Percentiles rank a stretch among this genome's conserved stretches.
phyloP scores from a whole-genome alignment of 2,113 vertebrate species.

The Piprites chloris region DNA sequence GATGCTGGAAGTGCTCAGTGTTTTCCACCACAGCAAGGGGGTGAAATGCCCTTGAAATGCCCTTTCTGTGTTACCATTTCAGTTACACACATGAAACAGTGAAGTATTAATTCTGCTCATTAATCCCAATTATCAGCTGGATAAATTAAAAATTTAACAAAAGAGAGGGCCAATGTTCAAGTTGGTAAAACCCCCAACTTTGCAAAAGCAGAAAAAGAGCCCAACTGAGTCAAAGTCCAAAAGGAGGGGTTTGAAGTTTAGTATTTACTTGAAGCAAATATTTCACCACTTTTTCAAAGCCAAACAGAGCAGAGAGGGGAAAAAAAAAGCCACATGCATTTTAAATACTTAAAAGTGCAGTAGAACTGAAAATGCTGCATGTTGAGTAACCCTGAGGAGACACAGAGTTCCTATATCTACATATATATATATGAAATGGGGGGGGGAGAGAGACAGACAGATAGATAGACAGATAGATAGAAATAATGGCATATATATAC shows the following conservation, averaged over 20 bases:
- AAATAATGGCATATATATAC: background rate
- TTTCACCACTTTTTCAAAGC: slow-evolving; percentile 17
- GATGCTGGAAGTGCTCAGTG: background rate
- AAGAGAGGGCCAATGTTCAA: background rate
- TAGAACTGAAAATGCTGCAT: background rate
- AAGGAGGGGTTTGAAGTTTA: background rate
- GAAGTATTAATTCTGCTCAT: background rate
- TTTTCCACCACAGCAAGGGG: background rate
- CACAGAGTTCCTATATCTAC: too few relatives aligned
- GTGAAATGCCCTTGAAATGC: background rate
- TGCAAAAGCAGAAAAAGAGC: background rate
- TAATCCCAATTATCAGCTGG: background rate
- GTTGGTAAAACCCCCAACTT: background rate
- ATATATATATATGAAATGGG: background rate
- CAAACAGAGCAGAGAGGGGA: background rate
- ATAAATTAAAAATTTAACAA: background rate
- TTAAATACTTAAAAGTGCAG: background rate
- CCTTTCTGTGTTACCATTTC: background rate
- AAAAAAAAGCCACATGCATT: background rate
- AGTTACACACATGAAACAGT: background rate
- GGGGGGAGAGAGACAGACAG: background rate
- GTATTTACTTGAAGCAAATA: slow-evolving; percentile 51
- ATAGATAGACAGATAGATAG: background rate
- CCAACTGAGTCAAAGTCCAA: slow-evolving; percentile 18
- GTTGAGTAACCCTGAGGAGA: background rate